Evolutionary conservation across 2,888 invertebrate genomes (phyloP).

Genomic region (Zeuzera pyrina): DNA sequence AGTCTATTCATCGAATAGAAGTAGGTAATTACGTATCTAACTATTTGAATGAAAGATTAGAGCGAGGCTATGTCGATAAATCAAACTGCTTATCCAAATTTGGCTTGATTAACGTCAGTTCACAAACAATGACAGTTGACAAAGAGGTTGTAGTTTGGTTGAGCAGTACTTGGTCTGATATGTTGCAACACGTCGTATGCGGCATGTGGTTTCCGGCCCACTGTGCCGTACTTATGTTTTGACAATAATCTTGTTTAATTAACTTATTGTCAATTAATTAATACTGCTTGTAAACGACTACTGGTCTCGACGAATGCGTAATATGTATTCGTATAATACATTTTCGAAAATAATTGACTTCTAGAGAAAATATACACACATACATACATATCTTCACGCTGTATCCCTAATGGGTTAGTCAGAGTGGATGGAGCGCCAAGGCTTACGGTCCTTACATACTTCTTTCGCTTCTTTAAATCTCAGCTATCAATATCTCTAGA

Average conservation of each 20-base stretch:
- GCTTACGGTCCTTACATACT: too few species aligned
- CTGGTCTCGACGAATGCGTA: too few species aligned
- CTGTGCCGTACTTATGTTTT: slow-evolving; percentile 1
- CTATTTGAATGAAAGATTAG: slow-evolving; percentile 20
- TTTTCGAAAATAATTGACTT: too few species aligned
- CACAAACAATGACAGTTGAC: slow-evolving; percentile 46
- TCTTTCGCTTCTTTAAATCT: too few species aligned
- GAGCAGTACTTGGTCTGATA: slow-evolving; percentile 9
- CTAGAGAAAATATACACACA: too few species aligned
- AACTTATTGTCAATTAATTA: too few species aligned
- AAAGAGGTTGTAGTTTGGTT: slow-evolving; percentile 26
- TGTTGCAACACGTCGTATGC: slow-evolving; percentile 9
- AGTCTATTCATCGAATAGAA: background rate
- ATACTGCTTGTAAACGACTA: too few species aligned
- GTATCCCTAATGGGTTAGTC: too few species aligned
- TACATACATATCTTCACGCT: too few species aligned
- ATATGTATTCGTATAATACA: too few species aligned
- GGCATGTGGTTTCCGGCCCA: slow-evolving; percentile 5
- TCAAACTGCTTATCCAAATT: slow-evolving; percentile 28
- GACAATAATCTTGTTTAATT: slow-evolving; percentile 4
- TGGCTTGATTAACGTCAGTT: slow-evolving; percentile 34
- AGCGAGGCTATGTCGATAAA: slow-evolving; percentile 31
- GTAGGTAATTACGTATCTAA: slow-evolving; percentile 1
- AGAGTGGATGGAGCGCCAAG: too few species aligned
- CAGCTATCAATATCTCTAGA: too few species aligned